phyloP scores from a whole-genome alignment of 2,113 vertebrate genomes.

The Oryzias melastigma region DNA sequence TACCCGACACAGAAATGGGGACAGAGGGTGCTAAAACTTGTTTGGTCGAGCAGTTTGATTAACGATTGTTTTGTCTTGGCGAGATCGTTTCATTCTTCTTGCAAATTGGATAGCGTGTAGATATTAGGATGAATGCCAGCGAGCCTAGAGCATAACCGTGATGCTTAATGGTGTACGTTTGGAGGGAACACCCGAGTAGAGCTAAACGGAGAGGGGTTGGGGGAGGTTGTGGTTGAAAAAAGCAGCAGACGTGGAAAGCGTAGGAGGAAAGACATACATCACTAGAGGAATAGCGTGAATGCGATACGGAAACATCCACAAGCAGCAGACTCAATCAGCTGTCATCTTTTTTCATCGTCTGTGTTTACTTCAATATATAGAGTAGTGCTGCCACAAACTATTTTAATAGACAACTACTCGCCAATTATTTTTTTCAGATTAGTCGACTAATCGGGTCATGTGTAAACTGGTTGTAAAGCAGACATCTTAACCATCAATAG shows the following conservation, averaged over 20 bases:
- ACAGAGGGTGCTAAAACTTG: neutral
- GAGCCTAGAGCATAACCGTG: conserved; percentile 43
- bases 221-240: conserved; percentile 7
- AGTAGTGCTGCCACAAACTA: too few relatives aligned
- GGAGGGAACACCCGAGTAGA: conserved; percentile 14
- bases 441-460: too few relatives aligned
- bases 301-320: conserved; percentile 18
- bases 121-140: conserved; percentile 63
- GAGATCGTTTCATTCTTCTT: conserved; percentile 66
- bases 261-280: neutral
- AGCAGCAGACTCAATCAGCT: neutral
- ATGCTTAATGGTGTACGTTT: conserved; percentile 49
- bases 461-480: too few relatives aligned
- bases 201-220: neutral
- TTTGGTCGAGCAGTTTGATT: conserved; percentile 48
- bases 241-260: neutral
- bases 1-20: neutral
- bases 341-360: conserved; percentile 38
- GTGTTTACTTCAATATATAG: conserved; percentile 59
- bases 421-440: too few relatives aligned
- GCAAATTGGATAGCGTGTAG: conserved; percentile 56
- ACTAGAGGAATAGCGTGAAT: conserved; percentile 22
- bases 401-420: too few relatives aligned
- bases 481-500: too few relatives aligned
- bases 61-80: conserved; percentile 56